These are phyloP conservation scores for Labeo calbasu DNA, from an alignment of 2,797 vertebrate species.

Conservation along the genomic window DNA sequence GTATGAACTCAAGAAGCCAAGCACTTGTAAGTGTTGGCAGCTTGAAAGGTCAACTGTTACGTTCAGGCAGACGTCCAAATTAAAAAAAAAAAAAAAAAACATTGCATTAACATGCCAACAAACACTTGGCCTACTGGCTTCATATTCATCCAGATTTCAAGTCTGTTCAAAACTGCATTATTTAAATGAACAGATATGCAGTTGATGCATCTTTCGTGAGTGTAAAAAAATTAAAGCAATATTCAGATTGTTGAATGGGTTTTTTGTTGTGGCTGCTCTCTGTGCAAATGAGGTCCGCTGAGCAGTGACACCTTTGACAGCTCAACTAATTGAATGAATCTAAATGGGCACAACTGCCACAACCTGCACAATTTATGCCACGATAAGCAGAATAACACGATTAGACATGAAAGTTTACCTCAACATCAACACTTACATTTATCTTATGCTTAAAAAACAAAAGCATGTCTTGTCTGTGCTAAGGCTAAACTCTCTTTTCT, in stretches of 20 bases:
- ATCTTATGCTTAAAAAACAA: background rate
- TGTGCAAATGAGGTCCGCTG: conserved; percentile 50
- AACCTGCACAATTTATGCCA: conserved; percentile 36
- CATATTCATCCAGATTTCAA: background rate
- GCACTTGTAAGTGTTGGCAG: background rate
- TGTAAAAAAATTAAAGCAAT: background rate
- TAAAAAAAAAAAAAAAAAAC: background rate
- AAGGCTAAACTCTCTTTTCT: background rate
- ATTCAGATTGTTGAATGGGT: conserved; percentile 16
- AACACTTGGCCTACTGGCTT: background rate
- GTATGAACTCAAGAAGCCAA: background rate
- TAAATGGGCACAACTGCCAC: conserved; percentile 45
- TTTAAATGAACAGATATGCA: conserved; percentile 6
- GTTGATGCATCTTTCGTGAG: background rate
- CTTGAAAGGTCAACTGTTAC: conserved; percentile 10
- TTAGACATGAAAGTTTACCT: conserved; percentile 1
- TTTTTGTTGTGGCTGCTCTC: conserved; percentile 28
- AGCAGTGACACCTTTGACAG: conserved; percentile 50
- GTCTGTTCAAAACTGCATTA: background rate
- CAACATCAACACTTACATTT: background rate
- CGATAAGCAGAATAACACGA: conserved; percentile 19
- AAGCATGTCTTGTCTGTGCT: background rate
- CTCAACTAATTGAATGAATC: conserved; percentile 54
- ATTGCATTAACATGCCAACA: background rate
- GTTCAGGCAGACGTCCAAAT: background rate